Conservation (phyloP, 2,888 invertebrate species). For the Caenorhabditis angaria region DNA sequence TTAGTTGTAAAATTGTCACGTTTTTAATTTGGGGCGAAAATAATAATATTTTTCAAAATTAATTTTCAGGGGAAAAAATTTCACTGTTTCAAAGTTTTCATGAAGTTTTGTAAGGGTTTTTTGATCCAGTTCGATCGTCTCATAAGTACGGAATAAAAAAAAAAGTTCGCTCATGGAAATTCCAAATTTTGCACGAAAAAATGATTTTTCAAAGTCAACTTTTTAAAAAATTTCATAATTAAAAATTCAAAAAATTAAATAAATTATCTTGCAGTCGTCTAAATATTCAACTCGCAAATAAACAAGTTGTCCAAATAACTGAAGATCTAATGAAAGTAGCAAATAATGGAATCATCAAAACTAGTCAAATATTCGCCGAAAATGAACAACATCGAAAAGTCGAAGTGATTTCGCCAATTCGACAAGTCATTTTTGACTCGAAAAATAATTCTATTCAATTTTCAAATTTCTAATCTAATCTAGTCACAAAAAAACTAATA, state of each 20-base stretch:
- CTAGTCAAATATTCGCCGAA: conserved; percentile 39
- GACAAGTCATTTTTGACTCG: conserved; percentile 38
- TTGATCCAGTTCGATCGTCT: too few species aligned
- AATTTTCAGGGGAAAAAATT: too few species aligned
- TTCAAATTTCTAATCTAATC: neutral
- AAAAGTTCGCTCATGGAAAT: too few species aligned
- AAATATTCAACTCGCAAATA: conserved; percentile 56
- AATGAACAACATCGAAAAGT: conserved; percentile 31
- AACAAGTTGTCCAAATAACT: conserved; percentile 45
- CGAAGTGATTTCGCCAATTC: conserved; percentile 56
- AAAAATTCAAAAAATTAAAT: too few species aligned
- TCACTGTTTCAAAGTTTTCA: too few species aligned
- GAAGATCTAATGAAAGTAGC: conserved; percentile 45
- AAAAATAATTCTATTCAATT: conserved; percentile 5
- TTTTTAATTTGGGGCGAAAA: too few species aligned
- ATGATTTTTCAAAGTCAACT: neutral
- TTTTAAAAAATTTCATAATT: neutral
- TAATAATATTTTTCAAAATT: too few species aligned
- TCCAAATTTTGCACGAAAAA: neutral
- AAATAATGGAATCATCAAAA: conserved; percentile 51
- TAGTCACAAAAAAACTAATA: too few species aligned
- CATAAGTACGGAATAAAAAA: too few species aligned
- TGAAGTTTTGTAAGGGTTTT: too few species aligned
- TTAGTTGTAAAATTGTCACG: too few species aligned
- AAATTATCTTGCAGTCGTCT: conserved; percentile 43